phyloP scores from a whole-genome alignment of 2,797 vertebrate genomes.

The Melanotaenia trifasciata region DNA sequence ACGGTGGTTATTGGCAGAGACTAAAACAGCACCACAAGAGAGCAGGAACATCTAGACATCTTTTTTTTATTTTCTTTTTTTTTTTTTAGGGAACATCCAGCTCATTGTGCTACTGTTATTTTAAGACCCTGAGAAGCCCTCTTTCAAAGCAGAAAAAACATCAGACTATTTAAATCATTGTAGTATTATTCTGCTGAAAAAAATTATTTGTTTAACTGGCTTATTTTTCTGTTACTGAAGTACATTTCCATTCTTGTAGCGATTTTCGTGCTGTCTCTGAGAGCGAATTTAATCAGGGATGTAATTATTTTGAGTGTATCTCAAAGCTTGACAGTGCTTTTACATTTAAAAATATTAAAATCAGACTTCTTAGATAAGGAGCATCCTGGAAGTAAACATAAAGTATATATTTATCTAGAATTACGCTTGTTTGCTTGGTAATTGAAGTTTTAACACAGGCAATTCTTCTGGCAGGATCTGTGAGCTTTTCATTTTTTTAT shows the following conservation, averaged over 20 bases:
- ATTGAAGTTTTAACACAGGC: conserved; percentile 6
- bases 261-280: neutral
- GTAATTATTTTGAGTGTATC: neutral
- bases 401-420: conserved; percentile 8
- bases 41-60: conserved; percentile 87
- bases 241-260: neutral
- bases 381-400: neutral
- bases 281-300: neutral
- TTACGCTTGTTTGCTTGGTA: neutral
- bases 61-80: neutral
- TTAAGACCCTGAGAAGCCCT: neutral
- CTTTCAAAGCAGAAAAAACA: neutral
- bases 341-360: neutral
- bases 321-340: neutral
- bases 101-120: neutral
- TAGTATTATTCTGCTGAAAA: neutral
- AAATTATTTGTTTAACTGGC: neutral
- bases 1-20: conserved; percentile 59
- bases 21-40: conserved; percentile 81
- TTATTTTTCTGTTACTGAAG: neutral
- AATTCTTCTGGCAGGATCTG: conserved; percentile 15
- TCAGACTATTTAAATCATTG: too few species aligned
- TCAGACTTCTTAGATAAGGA: neutral
- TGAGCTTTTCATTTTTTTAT: neutral
- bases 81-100: neutral